A percentile compares a stretch with the other conserved stretches of the same genome.
Evolutionary conservation across 2,113 vertebrate species (phyloP).

Genomic region (Callithrix jacchus): DNA sequence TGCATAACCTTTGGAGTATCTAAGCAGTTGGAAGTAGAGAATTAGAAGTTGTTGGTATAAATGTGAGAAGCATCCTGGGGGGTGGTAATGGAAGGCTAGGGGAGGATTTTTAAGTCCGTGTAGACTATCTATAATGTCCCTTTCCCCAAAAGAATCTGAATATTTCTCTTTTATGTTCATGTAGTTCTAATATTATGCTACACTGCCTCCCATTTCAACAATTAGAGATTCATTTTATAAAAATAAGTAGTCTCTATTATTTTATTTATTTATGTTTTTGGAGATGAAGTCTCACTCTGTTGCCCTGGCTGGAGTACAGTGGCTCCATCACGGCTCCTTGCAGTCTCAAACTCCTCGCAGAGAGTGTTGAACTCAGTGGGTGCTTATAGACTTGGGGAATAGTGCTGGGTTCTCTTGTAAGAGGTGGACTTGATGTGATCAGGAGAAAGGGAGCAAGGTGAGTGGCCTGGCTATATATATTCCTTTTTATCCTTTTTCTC

Average conservation of each 20-base stretch:
- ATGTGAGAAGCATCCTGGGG: neutral
- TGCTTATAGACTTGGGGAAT: neutral
- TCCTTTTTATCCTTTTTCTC: slow-evolving; percentile 29
- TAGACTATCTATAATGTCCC: neutral
- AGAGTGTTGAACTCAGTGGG: neutral
- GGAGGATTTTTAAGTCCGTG: neutral
- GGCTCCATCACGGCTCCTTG: too few species aligned
- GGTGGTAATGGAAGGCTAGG: neutral
- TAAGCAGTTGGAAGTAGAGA: neutral
- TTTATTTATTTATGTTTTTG: too few species aligned
- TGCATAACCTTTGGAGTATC: neutral
- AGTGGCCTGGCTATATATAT: neutral
- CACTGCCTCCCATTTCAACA: neutral
- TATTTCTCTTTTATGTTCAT: neutral
- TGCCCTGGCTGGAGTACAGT: too few species aligned
- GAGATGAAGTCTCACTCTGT: too few species aligned
- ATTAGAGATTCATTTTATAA: neutral
- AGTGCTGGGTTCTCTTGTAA: neutral
- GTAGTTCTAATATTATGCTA: neutral
- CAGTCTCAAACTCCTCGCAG: neutral
- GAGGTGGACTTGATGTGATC: neutral
- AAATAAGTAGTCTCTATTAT: neutral
- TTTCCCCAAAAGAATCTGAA: neutral
- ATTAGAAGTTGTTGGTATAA: neutral
- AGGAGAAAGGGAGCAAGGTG: slow-evolving; percentile 16